These are phyloP conservation scores for Ardeotis arabs DNA, from an alignment of 2,113 vertebrate genomes.

Conservation along the genomic window DNA sequence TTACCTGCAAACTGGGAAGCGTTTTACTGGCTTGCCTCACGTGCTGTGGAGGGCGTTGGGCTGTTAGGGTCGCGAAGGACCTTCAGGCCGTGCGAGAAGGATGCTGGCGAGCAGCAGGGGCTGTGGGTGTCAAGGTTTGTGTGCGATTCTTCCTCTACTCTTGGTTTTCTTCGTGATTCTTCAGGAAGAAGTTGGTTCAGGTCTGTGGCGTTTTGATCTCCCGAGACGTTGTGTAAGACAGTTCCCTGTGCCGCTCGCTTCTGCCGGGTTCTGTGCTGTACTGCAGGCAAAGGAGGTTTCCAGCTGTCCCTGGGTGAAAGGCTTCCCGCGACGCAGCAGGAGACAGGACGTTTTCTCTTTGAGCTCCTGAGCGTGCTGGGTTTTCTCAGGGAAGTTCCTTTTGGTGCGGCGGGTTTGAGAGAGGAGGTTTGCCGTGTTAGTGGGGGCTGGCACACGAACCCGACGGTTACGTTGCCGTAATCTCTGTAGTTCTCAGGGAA, in stretches of 20 bases:
- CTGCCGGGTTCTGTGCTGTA: background rate
- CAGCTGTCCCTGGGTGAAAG: background rate
- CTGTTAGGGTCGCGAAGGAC: background rate
- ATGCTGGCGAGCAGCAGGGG: background rate
- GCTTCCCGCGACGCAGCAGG: background rate
- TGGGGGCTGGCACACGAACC: background rate
- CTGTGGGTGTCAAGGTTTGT: background rate
- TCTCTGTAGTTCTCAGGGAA: background rate
- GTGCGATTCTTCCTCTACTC: background rate
- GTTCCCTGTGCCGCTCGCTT: background rate
- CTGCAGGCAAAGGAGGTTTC: background rate
- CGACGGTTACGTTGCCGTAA: background rate
- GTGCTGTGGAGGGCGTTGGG: fast-evolving
- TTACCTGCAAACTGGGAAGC: background rate
- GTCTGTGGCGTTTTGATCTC: background rate
- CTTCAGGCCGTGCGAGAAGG: background rate
- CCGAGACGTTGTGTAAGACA: fast-evolving
- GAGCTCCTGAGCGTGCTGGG: background rate
- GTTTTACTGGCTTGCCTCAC: background rate
- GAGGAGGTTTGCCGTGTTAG: background rate
- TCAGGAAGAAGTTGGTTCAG: background rate
- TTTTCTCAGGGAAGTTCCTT: background rate
- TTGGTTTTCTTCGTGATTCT: background rate
- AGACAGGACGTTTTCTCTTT: background rate
- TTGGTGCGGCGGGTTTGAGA: background rate